phyloP scores from a whole-genome alignment of 2,797 vertebrate genomes.

The Lagocephalus sceleratus region DNA sequence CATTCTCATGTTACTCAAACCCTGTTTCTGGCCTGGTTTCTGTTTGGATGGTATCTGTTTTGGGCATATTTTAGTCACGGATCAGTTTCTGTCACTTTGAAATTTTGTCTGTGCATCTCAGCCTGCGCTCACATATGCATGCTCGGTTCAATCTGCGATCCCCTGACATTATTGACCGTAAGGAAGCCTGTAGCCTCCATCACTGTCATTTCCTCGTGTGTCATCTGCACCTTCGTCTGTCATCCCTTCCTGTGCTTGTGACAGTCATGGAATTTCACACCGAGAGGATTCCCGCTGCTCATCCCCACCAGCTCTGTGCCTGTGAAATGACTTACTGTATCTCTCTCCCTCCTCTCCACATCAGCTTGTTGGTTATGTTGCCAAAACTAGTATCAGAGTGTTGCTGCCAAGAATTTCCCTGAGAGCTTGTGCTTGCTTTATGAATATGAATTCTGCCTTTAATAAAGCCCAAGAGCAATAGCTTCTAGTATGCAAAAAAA shows the following conservation, averaged over 20 bases:
- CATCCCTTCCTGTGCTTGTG: constrained; percentile 43
- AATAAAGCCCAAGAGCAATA: constrained; percentile 11
- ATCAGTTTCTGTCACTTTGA: neutral
- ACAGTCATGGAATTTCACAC: constrained; percentile 53
- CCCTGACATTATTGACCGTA: constrained; percentile 36
- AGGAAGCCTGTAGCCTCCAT: constrained; percentile 32
- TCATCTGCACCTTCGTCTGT: constrained; percentile 42
- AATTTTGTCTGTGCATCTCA: constrained; percentile 13
- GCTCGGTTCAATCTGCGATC: constrained; percentile 13
- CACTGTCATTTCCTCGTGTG: constrained; percentile 40
- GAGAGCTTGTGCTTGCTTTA: constrained; percentile 30
- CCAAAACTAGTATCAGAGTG: constrained; percentile 56
- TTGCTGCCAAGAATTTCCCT: constrained; percentile 40
- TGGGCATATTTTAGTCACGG: neutral
- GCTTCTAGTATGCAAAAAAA: constrained; percentile 6
- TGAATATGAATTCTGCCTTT: constrained; percentile 3
- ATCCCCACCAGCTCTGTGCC: constrained; percentile 57
- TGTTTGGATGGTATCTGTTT: neutral
- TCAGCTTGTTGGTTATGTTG: constrained; percentile 34
- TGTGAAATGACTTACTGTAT: constrained; percentile 53
- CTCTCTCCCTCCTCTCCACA: constrained; percentile 18
- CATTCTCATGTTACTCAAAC: neutral
- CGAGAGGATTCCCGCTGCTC: constrained; percentile 55
- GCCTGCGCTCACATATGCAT: constrained; percentile 31
- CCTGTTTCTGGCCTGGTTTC: neutral